Base-by-base conservation (phyloP, 1,140 invertebrate species). In the Caenorhabditis latens region DNA sequence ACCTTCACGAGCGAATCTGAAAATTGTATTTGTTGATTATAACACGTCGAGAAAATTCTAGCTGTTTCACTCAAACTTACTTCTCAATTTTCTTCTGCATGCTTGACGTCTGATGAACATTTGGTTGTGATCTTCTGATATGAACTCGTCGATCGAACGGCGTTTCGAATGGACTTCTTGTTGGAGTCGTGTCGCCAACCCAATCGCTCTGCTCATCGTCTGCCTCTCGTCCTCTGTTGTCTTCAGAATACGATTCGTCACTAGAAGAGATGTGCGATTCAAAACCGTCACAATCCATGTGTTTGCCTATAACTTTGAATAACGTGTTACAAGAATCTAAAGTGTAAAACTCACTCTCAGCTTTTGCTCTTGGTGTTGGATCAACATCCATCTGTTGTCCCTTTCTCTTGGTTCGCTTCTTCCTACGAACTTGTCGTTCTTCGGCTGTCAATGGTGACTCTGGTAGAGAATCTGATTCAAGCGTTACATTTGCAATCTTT, bases 171-270 rank as follows among this genome's bases (percentile, higher is more conserved):
- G 46, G 19, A 53, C 19, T 79, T 21, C 46, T 19, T 24, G 71
- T 79, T 24, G 71, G 71, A 9, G 71, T 79, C n/a, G 55, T 71
- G n/a, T 83, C 75, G 3, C 75, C 86, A 16, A 65, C 75, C 86
- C 86, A 86, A 55, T 86, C 86, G 42, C 86, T 86, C 42, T 86
- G 71, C 61, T 86, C 86, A 65, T 86, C 86, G n/a, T 86, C 86
- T 19, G 75, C 86, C 55, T 86, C 86, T 9, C 67, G 67, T 42
- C 71, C 75, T 43, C 42, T 53, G n/a, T 61, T 53, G 4, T 86
- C 86, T 42, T 86, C 86, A 19, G 83, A 84, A 84, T n/a, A 40
- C 19, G 83, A 84, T 46, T 86, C 86, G 46, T 79, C 71, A 21
- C 75, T 83, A 21, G 86, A 86, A 8, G 86, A 86, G 75, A 86